phyloP scores from a whole-genome alignment of 2,888 invertebrate species.

The Ashinkailepas kermadecensis region DNA sequence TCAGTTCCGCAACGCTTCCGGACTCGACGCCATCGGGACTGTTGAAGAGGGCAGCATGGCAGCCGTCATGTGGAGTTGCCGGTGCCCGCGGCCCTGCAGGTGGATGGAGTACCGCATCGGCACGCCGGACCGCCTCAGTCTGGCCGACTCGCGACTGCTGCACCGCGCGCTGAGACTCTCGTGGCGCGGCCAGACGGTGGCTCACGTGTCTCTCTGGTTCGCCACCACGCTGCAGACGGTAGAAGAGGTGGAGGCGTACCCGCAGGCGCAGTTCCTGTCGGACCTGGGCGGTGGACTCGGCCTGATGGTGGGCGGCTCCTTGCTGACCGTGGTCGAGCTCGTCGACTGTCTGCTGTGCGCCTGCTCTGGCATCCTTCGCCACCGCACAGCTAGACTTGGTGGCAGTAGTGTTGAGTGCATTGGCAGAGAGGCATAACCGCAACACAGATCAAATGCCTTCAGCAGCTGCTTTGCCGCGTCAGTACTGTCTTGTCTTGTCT shows the following conservation, averaged over 20 bases:
- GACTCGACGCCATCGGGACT: background rate
- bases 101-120: background rate
- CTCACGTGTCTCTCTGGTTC: background rate
- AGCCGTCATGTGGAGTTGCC: background rate
- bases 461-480: no score
- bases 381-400: no score
- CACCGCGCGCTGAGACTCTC: background rate
- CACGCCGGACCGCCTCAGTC: background rate
- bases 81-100: background rate
- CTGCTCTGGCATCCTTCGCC: no score
- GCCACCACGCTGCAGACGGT: background rate
- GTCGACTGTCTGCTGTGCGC: background rate
- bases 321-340: background rate
- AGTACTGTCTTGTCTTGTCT: no score
- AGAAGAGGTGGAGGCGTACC: background rate
- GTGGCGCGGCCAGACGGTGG: background rate
- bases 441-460: no score
- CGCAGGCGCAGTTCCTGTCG: background rate
- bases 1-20: background rate
- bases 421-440: no score
- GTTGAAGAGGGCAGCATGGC: background rate
- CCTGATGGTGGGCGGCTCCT: slow-evolving; percentile 2
- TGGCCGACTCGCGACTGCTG: background rate
- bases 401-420: no score
- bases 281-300: background rate